Evolutionary conservation across 2,113 vertebrate genomes (phyloP), one percentile per base, ranked within the genome.

Genomic region (Anguilla rostrata): DNA sequence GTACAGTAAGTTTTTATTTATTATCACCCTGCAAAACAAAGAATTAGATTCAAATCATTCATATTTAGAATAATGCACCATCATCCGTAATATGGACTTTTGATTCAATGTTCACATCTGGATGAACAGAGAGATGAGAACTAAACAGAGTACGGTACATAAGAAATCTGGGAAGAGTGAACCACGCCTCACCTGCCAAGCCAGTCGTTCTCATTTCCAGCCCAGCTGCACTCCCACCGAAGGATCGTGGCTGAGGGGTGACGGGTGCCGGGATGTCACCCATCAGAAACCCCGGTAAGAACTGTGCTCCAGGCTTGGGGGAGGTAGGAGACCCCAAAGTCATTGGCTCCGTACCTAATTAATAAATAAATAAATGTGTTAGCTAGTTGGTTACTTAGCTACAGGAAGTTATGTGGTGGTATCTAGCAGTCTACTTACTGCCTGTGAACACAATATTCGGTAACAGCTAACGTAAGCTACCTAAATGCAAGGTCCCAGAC

Each of bases 281-380:
- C 98, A 99, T 97, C 92, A 99, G 86, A 92, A 99, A 99, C 0
- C 98, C 97, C 2, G 98, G 98, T 15, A 99, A 93, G 83, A 99
- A 99, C 39, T 99, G 98, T 84, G 97, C 97, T 26, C 95, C 92
- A 0, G 95, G 90, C 85, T 99, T 99, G 0, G 98, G 97, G 86
- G 98, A 99, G 0, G 97, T 96, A 0, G 98, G 97, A 3, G 98
- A 99, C 26, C 98, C 98, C n/a, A 99, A 91, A 8, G 96, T 92
- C 98, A 99, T 99, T 0, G 97, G 97, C 92, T 99, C 98, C 83
- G 93, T 91, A 90, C 94, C 96, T 95, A 91, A 90, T 75, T 75
- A 34, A 12, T 22, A 93, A 41, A n/a, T 22, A 11, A 49, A 29
- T 43, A 83, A 63, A 15, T 75, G 71, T 75, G 71, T 75, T 34